Percentiles rank a stretch among this genome's conserved stretches.
Evolutionary conservation across 2,888 invertebrate genomes (phyloP).

Genomic region (Sphinx pinastri): DNA sequence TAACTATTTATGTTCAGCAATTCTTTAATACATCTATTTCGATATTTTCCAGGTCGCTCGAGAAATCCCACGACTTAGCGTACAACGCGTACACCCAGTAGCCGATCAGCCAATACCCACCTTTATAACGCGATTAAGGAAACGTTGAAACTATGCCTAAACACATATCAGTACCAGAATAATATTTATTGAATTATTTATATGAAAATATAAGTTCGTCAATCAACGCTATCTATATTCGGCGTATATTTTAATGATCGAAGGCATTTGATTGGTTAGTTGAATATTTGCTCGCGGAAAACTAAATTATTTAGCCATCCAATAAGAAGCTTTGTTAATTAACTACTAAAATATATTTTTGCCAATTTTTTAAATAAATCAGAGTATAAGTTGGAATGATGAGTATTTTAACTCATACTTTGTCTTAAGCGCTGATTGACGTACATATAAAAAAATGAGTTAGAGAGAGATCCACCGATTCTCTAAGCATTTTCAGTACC

Average conservation of each 20-base stretch:
- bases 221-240: background rate
- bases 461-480: constrained; percentile 22
- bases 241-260: too few species aligned
- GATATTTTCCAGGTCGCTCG: constrained; percentile 70
- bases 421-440: constrained; percentile 11
- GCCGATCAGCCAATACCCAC: constrained; percentile 31
- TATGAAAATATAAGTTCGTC: constrained; percentile 25
- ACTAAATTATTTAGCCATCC: too few species aligned
- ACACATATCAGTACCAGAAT: constrained; percentile 39
- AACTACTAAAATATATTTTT: too few species aligned
- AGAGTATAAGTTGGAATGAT: too few species aligned
- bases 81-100: constrained; percentile 84
- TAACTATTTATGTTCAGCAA: too few species aligned
- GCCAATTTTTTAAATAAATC: too few species aligned
- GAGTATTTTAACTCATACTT: background rate
- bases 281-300: background rate
- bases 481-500: constrained; percentile 22
- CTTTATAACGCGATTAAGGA: constrained; percentile 42
- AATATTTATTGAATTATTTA: constrained; percentile 41
- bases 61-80: constrained; percentile 83
- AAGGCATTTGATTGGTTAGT: background rate
- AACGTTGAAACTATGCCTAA: constrained; percentile 41
- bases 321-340: too few species aligned
- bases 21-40: constrained; percentile 3
- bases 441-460: constrained; percentile 16